phyloP scores from a whole-genome alignment of 2,888 invertebrate species.

The Pachymerium ferrugineum region DNA sequence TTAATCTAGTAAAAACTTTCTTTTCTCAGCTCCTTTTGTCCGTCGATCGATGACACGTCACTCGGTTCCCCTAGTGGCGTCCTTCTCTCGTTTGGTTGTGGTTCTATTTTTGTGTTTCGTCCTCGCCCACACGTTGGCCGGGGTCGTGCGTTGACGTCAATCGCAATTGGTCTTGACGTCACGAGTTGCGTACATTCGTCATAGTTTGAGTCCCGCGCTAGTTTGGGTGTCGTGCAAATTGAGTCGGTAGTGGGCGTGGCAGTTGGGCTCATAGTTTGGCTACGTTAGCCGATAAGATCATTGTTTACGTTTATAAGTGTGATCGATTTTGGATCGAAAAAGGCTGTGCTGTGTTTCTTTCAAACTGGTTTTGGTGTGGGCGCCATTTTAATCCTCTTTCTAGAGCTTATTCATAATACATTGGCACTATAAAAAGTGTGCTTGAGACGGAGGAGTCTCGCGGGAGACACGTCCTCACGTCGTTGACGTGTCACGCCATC shows the following conservation, averaged over 20 bases:
- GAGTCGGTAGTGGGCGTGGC: not conserved
- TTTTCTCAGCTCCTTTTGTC: not conserved
- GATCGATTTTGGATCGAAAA: not conserved
- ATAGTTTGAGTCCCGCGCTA: not conserved
- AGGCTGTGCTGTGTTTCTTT: not conserved
- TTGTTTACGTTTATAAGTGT: constrained; percentile 4
- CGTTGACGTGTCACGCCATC: constrained; percentile 8
- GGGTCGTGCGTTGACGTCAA: constrained; percentile 7
- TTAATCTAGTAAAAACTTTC: no score
- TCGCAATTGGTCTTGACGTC: constrained; percentile 4
- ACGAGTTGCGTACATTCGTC: not conserved
- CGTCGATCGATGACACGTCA: constrained; percentile 7
- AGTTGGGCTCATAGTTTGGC: not conserved
- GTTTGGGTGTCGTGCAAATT: not conserved
- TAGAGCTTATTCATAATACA: constrained; percentile 11
- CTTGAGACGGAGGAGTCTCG: constrained; percentile 2
- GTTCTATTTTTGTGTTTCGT: constrained; percentile 19
- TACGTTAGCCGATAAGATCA: not conserved
- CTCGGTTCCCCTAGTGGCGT: not conserved
- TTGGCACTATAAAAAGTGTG: not conserved
- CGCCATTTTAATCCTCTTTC: constrained; percentile 1
- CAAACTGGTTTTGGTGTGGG: not conserved
- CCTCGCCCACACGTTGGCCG: not conserved
- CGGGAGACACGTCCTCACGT: not conserved
- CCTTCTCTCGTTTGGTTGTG: not conserved